Conservation (phyloP, 2,797 vertebrate species). For the Centropyge bicolor region DNA sequence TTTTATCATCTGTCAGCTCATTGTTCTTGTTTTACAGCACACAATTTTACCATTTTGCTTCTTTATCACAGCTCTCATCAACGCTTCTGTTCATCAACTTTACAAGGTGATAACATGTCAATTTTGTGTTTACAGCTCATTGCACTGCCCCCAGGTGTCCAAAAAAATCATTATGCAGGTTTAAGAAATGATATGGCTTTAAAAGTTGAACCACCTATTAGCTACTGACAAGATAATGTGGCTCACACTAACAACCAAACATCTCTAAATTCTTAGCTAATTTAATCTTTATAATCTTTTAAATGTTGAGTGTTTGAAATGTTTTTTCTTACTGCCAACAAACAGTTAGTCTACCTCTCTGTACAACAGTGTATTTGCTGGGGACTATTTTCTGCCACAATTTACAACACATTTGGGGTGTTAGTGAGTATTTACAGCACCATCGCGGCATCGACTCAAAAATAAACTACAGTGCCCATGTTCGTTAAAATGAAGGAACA, state of each 20-base stretch:
- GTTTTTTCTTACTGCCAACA: background rate
- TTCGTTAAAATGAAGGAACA: background rate
- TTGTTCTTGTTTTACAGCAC: background rate
- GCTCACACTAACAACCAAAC: background rate
- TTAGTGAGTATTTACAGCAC: background rate
- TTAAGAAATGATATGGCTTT: background rate
- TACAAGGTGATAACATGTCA: background rate
- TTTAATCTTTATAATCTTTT: background rate
- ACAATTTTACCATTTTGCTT: background rate
- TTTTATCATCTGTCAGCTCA: background rate
- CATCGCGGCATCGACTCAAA: background rate
- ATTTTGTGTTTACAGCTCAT: background rate
- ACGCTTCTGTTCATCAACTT: background rate
- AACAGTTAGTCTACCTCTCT: background rate
- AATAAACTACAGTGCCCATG: too few relatives aligned
- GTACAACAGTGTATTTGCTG: background rate
- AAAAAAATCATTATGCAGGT: background rate
- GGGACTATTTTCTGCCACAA: slow-evolving; percentile 3
- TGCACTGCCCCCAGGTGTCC: background rate
- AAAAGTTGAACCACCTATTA: background rate
- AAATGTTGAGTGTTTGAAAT: background rate
- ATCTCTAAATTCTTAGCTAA: background rate
- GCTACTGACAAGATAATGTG: background rate
- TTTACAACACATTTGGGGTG: background rate
- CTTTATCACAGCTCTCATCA: background rate